phyloP scores from a whole-genome alignment of 2,113 vertebrate species.

The Dinomys branickii region DNA sequence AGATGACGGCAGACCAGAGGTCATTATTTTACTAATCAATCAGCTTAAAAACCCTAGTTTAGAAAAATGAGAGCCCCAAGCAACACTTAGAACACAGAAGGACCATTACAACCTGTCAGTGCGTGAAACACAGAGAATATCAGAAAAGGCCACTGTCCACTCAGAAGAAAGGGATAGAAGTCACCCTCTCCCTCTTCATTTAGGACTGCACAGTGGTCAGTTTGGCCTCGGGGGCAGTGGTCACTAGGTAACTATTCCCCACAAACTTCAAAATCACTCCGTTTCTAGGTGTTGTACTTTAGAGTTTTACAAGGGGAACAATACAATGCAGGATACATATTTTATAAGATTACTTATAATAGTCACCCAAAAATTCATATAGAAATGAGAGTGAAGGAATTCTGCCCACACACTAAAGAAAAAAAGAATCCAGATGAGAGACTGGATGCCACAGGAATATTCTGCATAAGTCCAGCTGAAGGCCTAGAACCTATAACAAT shows the following conservation, averaged over 20 bases:
- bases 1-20: background rate
- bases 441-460: too few relatives aligned
- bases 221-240: background rate
- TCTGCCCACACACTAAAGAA: too few relatives aligned
- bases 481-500: too few relatives aligned
- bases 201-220: background rate
- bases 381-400: too few relatives aligned
- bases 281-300: background rate
- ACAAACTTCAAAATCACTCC: background rate
- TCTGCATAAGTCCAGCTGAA: too few relatives aligned
- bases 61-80: background rate
- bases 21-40: background rate
- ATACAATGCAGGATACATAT: too few relatives aligned
- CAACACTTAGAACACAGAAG: background rate
- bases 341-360: too few relatives aligned
- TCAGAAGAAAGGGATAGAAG: background rate
- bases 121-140: background rate
- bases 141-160: background rate
- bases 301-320: too few relatives aligned
- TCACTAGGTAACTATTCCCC: background rate
- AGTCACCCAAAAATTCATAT: too few relatives aligned
- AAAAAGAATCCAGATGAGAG: too few relatives aligned
- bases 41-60: background rate
- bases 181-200: background rate
- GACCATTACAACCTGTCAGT: background rate